These are phyloP conservation scores for Magallana ariakensis DNA, from an alignment of 1,140 invertebrate genomes.

Conservation along the genomic window DNA sequence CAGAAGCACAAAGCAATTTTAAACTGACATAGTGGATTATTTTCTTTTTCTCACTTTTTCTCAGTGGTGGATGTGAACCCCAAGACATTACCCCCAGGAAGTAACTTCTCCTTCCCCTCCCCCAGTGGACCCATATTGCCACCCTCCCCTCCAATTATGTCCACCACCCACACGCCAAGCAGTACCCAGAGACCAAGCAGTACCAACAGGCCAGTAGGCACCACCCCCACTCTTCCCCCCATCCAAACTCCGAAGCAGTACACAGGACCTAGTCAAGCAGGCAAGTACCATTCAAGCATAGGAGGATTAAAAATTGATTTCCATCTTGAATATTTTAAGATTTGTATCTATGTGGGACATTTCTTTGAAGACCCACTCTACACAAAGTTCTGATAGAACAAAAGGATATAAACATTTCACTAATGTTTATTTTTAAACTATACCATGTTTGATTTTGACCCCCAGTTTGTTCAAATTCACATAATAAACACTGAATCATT, in stretches of 20 bases:
- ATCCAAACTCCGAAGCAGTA: background rate
- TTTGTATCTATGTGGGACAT: background rate
- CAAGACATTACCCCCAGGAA: background rate
- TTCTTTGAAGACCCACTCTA: background rate
- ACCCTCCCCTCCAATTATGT: background rate
- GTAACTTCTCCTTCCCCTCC: background rate
- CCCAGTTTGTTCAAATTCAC: no score
- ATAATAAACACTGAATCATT: no score
- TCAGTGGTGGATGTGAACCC: background rate
- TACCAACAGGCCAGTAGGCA: background rate
- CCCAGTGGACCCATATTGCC: background rate
- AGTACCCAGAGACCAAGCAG: background rate
- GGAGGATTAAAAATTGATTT: no score
- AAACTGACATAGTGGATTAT: background rate
- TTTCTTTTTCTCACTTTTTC: background rate
- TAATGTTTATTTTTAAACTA: no score
- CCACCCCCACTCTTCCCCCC: background rate
- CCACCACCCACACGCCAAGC: background rate
- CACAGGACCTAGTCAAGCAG: background rate
- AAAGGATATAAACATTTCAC: background rate
- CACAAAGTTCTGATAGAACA: no score
- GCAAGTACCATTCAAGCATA: background rate
- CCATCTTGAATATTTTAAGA: background rate
- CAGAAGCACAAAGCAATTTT: no score
- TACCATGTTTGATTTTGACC: no score